Percentiles rank a stretch among this genome's conserved stretches.
Evolutionary conservation across 1,140 invertebrate species (phyloP).

Genomic region (Aricia agestis): DNA sequence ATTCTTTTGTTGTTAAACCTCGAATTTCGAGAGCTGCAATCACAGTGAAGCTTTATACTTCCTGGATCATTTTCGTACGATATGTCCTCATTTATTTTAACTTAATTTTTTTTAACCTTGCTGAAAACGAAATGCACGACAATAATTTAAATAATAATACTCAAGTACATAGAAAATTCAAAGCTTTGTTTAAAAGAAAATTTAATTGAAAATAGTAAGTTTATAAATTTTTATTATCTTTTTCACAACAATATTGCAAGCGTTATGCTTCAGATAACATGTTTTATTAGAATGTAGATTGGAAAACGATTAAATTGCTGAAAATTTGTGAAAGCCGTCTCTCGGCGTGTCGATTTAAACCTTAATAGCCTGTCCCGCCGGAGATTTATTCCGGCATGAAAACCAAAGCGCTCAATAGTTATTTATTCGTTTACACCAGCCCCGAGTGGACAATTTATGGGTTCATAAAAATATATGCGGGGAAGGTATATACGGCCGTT

Average conservation of each 20-base stretch:
- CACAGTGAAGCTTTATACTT: not conserved
- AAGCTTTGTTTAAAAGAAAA: too few species aligned
- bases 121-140: too few species aligned
- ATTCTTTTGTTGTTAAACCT: slow-evolving; percentile 16
- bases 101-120: too few species aligned
- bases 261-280: not conserved
- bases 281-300: not conserved
- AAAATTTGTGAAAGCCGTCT: not conserved
- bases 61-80: too few species aligned
- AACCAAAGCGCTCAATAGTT: not conserved
- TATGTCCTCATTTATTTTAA: too few species aligned
- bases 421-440: not conserved
- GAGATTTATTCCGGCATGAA: not conserved
- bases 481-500: slow-evolving; percentile 42
- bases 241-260: too few species aligned
- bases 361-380: not conserved
- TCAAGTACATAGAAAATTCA: too few species aligned
- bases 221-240: too few species aligned
- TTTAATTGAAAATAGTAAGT: too few species aligned
- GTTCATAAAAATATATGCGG: slow-evolving; percentile 5
- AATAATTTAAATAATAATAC: too few species aligned
- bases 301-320: not conserved
- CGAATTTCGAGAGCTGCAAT: not conserved
- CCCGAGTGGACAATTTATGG: not conserved
- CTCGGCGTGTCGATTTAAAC: not conserved